Base-by-base conservation (phyloP, 2,113 vertebrate species). In the Dipodomys spectabilis region DNA sequence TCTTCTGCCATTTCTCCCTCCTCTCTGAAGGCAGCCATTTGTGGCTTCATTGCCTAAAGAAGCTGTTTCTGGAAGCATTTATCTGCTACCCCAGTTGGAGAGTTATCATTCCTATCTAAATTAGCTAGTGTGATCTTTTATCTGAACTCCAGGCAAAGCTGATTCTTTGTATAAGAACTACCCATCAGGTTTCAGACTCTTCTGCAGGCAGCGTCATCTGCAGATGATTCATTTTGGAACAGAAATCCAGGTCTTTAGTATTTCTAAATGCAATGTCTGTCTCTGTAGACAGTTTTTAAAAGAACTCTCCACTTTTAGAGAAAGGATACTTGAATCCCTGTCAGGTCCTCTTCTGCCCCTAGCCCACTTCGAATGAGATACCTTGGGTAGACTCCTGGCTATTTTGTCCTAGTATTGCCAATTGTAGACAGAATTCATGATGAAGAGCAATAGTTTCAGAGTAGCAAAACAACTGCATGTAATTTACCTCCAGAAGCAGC, bases 101-200 rank as follows among this genome's bases (percentile, higher is more conserved):
- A 96, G 83, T 82, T 96, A 93, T 96, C 85, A 73, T 87, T 97
- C 94, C 93, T 96, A 97, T 96, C 97, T 97, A 96, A 98, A 98
- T 88, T 78, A 96, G 84, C 10, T 19, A 85, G 39, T 96, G 94
- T 88, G 93, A 96, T 95, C 96, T 96, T 92, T 90, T 69, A 92
- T 95, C 82, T 93, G 91, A 96, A 94, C 0, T 2, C 65, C 32
- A 74, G 95, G 94, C 69, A 18, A 9, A 96, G 94, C 90, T 5
- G 53, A 94, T 93, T 84, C 82, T 95, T 86, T 71, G 67, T 78
- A 92, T 92, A 53, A 95, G 82, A 90, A 96, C 67, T 92, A 35
- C 82, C 79, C 71, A 65, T 86, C 44, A 35, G 72, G 32, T 68
- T 97, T 94, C 88, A 78, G 68, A 91, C 77, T 86, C 65, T 57